Evolutionary conservation across 2,888 invertebrate species (phyloP).

Genomic region (Melikaiella ostensackeni): DNA sequence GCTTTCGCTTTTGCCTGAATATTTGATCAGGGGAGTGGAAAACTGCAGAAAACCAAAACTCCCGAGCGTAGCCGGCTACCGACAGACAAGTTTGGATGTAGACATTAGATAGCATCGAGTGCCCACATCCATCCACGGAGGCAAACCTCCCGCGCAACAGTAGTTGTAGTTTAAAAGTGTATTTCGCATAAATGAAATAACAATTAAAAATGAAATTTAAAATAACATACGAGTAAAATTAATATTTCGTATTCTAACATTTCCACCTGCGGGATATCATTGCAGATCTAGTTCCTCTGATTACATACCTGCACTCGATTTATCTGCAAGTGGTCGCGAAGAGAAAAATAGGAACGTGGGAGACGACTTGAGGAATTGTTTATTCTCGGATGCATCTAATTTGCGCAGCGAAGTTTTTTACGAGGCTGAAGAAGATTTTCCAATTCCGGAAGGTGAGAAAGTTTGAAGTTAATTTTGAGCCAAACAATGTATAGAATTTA

Average conservation of each 20-base stretch:
- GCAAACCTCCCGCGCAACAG: too few species aligned
- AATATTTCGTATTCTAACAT: background rate
- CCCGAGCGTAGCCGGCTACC: too few species aligned
- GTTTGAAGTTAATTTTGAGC: background rate
- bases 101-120: too few species aligned
- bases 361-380: conserved; percentile 18
- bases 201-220: background rate
- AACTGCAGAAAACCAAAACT: too few species aligned
- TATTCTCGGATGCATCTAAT: conserved; percentile 41
- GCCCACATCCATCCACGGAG: too few species aligned
- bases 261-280: background rate
- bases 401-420: conserved; percentile 52
- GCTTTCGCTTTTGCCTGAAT: too few species aligned
- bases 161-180: too few species aligned
- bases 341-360: conserved; percentile 14
- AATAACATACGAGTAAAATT: too few species aligned
- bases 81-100: too few species aligned
- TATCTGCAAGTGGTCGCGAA: background rate
- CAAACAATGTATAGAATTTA: background rate
- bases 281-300: conserved; percentile 11
- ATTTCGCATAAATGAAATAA: background rate
- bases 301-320: conserved; percentile 12
- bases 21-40: too few species aligned
- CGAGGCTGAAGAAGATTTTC: conserved; percentile 49
- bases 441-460: background rate